A percentile compares a stretch with the other conserved stretches of the same genome.
These are phyloP conservation scores for Ormia ochracea DNA, from an alignment of 2,888 invertebrate genomes.

Conservation along the genomic window DNA sequence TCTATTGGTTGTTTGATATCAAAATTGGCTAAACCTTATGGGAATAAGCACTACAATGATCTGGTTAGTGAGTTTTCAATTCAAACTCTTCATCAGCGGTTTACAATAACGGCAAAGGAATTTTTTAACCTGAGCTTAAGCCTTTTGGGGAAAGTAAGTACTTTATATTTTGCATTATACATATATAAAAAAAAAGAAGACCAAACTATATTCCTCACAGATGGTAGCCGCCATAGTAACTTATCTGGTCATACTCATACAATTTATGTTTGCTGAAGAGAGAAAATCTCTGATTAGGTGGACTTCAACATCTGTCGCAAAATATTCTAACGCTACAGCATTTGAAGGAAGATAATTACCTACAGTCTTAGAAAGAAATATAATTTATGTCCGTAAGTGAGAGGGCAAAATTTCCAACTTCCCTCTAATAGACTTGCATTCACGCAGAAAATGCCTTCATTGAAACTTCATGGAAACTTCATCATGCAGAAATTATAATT, in stretches of 20 bases:
- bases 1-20: slow-evolving; percentile 73
- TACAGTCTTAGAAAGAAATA: no score
- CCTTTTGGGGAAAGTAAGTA: slow-evolving; percentile 73
- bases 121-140: slow-evolving; percentile 75
- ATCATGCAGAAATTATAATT: no score
- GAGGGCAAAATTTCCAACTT: no score
- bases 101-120: slow-evolving; percentile 74
- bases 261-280: slow-evolving; percentile 73
- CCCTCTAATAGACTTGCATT: no score
- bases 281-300: slow-evolving; percentile 24
- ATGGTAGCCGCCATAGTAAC: slow-evolving; percentile 74
- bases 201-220: slow-evolving; percentile 59
- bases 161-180: no score
- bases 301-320: not conserved
- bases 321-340: not conserved
- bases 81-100: slow-evolving; percentile 74
- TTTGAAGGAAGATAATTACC: no score
- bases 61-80: slow-evolving; percentile 74
- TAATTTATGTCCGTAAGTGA: no score
- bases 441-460: no score
- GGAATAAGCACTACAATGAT: slow-evolving; percentile 73
- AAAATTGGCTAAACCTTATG: slow-evolving; percentile 72
- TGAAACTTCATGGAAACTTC: no score
- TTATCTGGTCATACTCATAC: slow-evolving; percentile 74
- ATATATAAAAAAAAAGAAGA: no score